Base-by-base conservation (phyloP, 1,140 invertebrate species). In the Polypedilum vanderplanki region DNA sequence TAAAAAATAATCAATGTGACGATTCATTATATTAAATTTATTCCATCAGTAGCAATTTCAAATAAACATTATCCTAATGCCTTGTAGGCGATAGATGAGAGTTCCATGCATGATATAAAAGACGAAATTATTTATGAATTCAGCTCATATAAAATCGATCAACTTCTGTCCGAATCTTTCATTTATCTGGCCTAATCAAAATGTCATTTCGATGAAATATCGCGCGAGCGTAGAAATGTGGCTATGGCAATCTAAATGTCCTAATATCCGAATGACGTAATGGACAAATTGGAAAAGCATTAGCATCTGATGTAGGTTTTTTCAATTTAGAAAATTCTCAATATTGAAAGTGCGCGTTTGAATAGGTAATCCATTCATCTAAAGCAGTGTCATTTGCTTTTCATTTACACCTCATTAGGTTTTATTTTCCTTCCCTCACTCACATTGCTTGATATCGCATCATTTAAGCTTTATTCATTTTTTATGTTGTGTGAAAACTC, bases 401-500 rank as follows among this genome's bases (percentile, higher is more conserved):
- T 57, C 46, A 57, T 57, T 57, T 57, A 57, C 46, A 57, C 46
- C 4, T 57, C 46, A 57, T 57, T 57, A 57, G 15, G 46, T n/a
- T 57, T 57, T 57, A n/a, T 57, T 46, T 46, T 15, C 12, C 46
- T 57, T 57, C n/a, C 46, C 12, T 57, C 46, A 15, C n/a, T 57
- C 46, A 12, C 12, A 12, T 57, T 57, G 12, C 12, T 57, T n/a
- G 10, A 8, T n/a, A 57, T 15, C 12, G 15, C 41, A 15, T 57
- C 46, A n/a, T 15, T 57, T 57, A 57, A 57, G 46, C 46, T 57
- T 57, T n/a, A 57, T 57, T 57, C 46, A 57, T 57, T 57, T 57
- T 57, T 57, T 57, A 57, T 57, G n/a, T 57, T 4, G 46, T n/a
- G 12, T 57, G 10, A 33, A 33, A 33, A 33, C 24, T 33, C 24